Percentiles rank a stretch among this genome's conserved stretches.
Evolutionary conservation across 2,888 invertebrate species (phyloP).

Genomic region (Hirtodrosophila confusa): DNA sequence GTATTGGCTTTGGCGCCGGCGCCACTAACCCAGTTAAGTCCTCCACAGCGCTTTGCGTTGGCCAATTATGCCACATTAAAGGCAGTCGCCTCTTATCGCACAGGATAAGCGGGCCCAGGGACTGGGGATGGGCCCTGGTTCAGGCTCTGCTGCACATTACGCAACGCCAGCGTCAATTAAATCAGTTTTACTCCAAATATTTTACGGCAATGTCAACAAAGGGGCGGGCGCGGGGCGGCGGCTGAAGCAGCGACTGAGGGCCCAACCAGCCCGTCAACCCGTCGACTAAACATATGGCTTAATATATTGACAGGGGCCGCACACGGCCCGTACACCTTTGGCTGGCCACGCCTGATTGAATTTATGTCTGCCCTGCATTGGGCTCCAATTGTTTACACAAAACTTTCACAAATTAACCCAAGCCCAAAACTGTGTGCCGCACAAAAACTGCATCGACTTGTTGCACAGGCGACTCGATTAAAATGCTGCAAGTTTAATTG

Average conservation of each 20-base stretch:
- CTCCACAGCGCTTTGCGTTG: constrained; percentile 49
- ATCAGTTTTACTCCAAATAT: constrained; percentile 79
- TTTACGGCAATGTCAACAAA: constrained; percentile 71
- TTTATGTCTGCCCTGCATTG: constrained; percentile 63
- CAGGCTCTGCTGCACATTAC: constrained; percentile 53
- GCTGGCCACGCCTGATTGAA: constrained; percentile 76
- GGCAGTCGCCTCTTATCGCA: constrained; percentile 62
- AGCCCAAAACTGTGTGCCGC: constrained; percentile 50
- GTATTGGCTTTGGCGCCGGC: constrained; percentile 64
- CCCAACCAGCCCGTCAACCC: background rate
- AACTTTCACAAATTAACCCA: constrained; percentile 77
- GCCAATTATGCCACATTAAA: constrained; percentile 76
- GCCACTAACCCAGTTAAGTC: constrained; percentile 76
- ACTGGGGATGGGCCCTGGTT: constrained; percentile 21
- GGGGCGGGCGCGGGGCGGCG: too few relatives aligned
- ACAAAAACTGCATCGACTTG: constrained; percentile 42
- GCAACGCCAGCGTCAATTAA: constrained; percentile 76
- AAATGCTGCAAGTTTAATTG: constrained; percentile 76
- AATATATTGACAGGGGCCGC: constrained; percentile 67
- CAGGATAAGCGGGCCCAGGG: constrained; percentile 37
- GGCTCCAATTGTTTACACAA: constrained; percentile 74
- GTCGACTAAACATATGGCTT: constrained; percentile 30
- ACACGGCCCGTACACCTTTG: constrained; percentile 38
- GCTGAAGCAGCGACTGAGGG: too few relatives aligned
- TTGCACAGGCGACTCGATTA: constrained; percentile 65